Evolutionary conservation across 2,113 vertebrate species (phyloP).

Genomic region (Myxocyprinus asiaticus): DNA sequence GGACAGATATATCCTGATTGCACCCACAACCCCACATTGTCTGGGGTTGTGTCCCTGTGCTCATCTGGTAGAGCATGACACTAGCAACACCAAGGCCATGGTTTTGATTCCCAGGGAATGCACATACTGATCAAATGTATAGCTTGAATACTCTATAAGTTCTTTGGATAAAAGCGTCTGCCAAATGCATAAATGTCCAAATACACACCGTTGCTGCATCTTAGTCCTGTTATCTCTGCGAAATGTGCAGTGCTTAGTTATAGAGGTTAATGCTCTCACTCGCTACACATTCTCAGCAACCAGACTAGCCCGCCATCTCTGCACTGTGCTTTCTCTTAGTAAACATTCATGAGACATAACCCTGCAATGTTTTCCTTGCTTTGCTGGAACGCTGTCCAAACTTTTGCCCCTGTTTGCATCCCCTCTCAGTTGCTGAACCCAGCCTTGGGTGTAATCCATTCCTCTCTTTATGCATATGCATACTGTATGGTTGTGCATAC

Average conservation of each 20-base stretch:
- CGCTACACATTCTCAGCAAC: background rate
- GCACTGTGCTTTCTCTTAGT: background rate
- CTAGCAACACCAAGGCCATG: too few species aligned
- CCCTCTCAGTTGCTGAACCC: constrained; percentile 63
- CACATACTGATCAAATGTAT: too few species aligned
- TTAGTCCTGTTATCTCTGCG: background rate
- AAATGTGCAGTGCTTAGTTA: background rate
- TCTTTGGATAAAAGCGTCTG: background rate
- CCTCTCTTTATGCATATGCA: constrained; percentile 70
- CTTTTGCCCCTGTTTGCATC: constrained; percentile 64
- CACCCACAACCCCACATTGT: too few species aligned
- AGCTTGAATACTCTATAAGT: background rate
- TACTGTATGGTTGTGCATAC: constrained; percentile 71
- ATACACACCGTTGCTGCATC: background rate
- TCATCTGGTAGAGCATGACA: too few species aligned
- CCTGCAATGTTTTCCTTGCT: constrained; percentile 8
- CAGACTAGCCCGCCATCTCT: background rate
- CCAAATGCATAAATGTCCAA: too few species aligned
- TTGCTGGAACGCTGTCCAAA: constrained; percentile 36
- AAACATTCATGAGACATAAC: constrained; percentile 13
- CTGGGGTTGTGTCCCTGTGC: too few species aligned
- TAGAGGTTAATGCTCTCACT: background rate
- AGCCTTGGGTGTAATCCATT: constrained; percentile 70
- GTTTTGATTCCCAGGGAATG: too few species aligned
- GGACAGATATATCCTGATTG: constrained; percentile 11